A percentile compares a stretch with the other conserved stretches of the same genome.
These are phyloP conservation scores for Gobio occitaniae DNA, from an alignment of 2,797 vertebrate genomes.

Conservation along the genomic window DNA sequence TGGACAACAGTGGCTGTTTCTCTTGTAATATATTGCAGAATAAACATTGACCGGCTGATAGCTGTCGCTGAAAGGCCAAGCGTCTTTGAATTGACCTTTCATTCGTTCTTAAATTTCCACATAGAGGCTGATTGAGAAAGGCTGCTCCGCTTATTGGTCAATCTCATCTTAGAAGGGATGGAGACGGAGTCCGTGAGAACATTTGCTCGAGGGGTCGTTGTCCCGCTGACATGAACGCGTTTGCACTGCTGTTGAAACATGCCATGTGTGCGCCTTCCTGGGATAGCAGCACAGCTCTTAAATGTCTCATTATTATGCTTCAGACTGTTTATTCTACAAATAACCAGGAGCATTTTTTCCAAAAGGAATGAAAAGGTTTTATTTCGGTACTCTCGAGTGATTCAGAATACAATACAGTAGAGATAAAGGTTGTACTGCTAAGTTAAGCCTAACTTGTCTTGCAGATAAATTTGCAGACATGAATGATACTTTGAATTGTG, in stretches of 20 bases:
- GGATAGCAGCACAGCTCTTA: neutral
- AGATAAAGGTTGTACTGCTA: neutral
- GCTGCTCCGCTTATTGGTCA: constrained; percentile 37
- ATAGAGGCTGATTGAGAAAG: constrained; percentile 31
- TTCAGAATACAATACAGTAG: neutral
- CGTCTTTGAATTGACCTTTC: constrained; percentile 42
- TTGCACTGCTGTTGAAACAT: constrained; percentile 3
- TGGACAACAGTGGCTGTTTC: neutral
- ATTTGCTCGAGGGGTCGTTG: constrained; percentile 23
- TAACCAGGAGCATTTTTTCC: neutral
- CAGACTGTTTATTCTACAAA: constrained; percentile 2
- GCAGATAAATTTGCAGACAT: neutral
- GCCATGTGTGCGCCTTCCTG: constrained; percentile 3
- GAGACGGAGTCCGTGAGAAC: constrained; percentile 4
- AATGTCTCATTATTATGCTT: constrained; percentile 19
- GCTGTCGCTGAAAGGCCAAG: constrained; percentile 38
- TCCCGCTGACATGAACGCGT: constrained; percentile 10
- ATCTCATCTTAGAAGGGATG: constrained; percentile 23
- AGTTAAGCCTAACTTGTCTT: neutral
- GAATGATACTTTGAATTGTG: neutral
- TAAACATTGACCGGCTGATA: neutral
- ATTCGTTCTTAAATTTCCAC: constrained; percentile 29
- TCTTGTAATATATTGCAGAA: neutral
- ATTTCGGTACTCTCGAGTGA: neutral
- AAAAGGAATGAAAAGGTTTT: neutral